Percentiles rank a stretch among this genome's conserved stretches.
These are phyloP conservation scores for Anguilla obscura DNA, from an alignment of 2,797 vertebrate genomes.

Conservation along the genomic window DNA sequence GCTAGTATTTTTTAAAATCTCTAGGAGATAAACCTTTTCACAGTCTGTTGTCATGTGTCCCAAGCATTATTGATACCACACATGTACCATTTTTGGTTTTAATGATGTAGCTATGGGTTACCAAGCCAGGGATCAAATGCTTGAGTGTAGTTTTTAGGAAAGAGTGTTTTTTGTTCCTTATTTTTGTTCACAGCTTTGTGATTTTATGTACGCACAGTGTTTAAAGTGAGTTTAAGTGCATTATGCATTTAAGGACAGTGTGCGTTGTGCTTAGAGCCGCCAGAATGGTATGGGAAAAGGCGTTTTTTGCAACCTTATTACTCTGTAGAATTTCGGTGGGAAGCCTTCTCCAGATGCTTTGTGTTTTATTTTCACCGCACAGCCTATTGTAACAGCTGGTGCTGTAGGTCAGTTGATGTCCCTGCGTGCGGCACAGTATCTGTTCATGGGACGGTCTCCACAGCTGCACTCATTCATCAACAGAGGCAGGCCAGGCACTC, in stretches of 20 bases:
- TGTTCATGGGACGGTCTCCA: conserved; percentile 29
- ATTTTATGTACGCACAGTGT: neutral
- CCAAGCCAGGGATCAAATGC: neutral
- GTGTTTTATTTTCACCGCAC: neutral
- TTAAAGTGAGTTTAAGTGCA: neutral
- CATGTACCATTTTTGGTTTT: neutral
- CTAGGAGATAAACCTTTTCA: neutral
- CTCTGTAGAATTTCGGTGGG: neutral
- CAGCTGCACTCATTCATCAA: conserved; percentile 61
- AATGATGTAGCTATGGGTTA: neutral
- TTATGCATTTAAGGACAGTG: neutral
- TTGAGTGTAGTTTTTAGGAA: neutral
- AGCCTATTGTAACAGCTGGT: neutral
- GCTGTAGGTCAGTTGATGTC: conserved; percentile 44
- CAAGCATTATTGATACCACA: neutral
- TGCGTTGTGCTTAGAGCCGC: too few species aligned
- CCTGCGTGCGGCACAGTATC: conserved; percentile 7
- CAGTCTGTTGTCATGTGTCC: neutral
- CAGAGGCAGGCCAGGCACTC: conserved; percentile 27
- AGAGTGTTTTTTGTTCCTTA: neutral
- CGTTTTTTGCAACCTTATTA: neutral
- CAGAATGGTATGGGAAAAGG: too few species aligned
- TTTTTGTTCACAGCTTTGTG: neutral
- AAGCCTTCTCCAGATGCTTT: neutral
- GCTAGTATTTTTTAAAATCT: neutral